Percentiles rank a stretch among this genome's conserved stretches.
Evolutionary conservation across 2,888 invertebrate species (phyloP).

Genomic region (Buathra laborator): DNA sequence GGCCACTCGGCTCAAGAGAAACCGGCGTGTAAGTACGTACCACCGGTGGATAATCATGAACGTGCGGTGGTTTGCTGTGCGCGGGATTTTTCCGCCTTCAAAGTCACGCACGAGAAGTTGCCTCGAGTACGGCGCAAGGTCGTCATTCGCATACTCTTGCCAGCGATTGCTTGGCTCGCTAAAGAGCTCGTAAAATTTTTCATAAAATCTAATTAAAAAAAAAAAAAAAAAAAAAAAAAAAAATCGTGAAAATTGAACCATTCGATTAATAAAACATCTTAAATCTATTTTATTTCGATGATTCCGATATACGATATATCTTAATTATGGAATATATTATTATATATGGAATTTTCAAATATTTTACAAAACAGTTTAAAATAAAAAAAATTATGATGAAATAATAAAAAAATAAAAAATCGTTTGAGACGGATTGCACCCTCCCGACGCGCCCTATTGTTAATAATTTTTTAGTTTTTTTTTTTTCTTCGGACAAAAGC

Average conservation of each 20-base stretch:
- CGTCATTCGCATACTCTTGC: neutral
- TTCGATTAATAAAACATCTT: neutral
- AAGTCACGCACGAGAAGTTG: constrained; percentile 20
- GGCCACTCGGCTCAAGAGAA: neutral
- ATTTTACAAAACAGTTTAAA: neutral
- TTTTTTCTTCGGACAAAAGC: neutral
- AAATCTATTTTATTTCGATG: no score
- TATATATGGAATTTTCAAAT: neutral
- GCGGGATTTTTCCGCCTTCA: constrained; percentile 31
- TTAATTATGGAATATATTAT: no score
- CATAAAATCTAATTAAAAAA: neutral
- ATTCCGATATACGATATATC: no score
- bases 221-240: neutral
- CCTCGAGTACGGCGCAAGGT: constrained; percentile 2
- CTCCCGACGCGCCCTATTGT: neutral
- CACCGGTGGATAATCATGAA: constrained; percentile 43
- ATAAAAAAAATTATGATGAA: neutral
- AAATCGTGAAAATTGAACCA: neutral
- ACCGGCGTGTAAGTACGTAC: constrained; percentile 18
- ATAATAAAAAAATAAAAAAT: neutral
- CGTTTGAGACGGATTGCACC: neutral
- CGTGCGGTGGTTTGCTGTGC: constrained; percentile 39
- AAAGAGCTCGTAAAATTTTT: neutral
- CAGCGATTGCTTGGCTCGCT: neutral
- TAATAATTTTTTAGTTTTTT: neutral